These are phyloP conservation scores for Ditylenchus dipsaci DNA, from an alignment of 1,140 invertebrate genomes.

Conservation along the genomic window DNA sequence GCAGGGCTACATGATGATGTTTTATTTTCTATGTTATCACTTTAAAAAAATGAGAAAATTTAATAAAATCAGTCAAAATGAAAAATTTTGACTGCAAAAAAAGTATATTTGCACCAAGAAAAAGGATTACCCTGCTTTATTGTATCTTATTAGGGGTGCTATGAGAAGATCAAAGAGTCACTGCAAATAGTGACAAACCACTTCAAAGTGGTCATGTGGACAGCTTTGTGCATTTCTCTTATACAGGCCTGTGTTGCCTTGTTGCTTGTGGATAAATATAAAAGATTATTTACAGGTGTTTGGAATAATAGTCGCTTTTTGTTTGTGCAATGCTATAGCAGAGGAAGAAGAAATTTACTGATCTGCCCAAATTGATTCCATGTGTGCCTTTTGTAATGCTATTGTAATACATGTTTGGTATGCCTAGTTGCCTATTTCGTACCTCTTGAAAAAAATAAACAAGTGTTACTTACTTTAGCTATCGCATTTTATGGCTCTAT, in stretches of 20 bases:
- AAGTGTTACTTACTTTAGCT: not conserved
- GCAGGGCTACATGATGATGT: too few species aligned
- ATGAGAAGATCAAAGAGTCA: constrained; percentile 49
- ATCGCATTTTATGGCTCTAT: too few species aligned
- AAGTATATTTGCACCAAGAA: too few species aligned
- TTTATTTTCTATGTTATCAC: too few species aligned
- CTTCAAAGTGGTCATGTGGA: constrained; percentile 57
- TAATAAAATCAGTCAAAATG: too few species aligned
- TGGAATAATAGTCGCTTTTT: constrained; percentile 56
- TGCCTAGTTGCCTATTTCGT: not conserved
- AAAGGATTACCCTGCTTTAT: too few species aligned
- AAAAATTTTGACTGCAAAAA: too few species aligned
- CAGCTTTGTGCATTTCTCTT: constrained; percentile 49
- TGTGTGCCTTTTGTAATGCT: constrained; percentile 14
- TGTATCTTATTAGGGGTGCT: constrained; percentile 44
- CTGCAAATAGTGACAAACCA: constrained; percentile 41
- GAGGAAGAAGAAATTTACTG: constrained; percentile 43
- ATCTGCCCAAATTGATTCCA: not conserved
- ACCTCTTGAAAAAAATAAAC: not conserved
- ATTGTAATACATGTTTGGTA: not conserved
- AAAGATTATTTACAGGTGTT: constrained; percentile 43
- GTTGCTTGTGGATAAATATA: not conserved
- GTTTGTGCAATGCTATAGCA: constrained; percentile 53
- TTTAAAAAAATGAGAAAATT: too few species aligned
- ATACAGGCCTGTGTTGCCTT: constrained; percentile 40